Percentiles rank a stretch among this genome's conserved stretches.
Conservation (phyloP, 2,113 vertebrate species). For the Balaenoptera acutorostrata region DNA sequence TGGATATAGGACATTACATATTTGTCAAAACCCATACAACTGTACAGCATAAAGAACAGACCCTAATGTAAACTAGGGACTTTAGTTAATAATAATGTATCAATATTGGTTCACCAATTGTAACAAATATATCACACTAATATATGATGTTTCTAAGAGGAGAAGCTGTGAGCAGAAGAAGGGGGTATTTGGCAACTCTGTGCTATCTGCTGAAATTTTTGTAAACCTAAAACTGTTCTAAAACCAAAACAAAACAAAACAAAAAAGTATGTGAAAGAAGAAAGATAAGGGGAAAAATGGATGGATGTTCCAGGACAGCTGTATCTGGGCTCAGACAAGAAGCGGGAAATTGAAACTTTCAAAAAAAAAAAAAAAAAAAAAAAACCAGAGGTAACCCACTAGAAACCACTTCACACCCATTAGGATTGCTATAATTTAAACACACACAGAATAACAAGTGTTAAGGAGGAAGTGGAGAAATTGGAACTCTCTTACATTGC, state of each 20-base stretch:
- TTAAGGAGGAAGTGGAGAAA: not conserved
- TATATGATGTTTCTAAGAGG: not conserved
- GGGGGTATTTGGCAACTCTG: not conserved
- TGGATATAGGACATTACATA: not conserved
- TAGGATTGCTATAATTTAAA: not conserved
- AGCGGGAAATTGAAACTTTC: not conserved
- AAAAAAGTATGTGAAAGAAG: not conserved
- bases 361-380: not conserved
- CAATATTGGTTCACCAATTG: not conserved
- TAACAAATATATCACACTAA: not conserved
- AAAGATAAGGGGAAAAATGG: not conserved
- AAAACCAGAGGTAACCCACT: not conserved
- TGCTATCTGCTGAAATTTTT: not conserved
- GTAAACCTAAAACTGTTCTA: not conserved
- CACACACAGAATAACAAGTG: not conserved
- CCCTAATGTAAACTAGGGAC: not conserved
- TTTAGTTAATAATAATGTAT: not conserved
- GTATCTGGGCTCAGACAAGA: not conserved
- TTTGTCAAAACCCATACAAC: not conserved
- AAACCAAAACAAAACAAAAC: not conserved
- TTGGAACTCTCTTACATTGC: not conserved
- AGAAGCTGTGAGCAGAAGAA: not conserved
- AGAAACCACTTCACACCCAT: not conserved
- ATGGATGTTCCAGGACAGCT: not conserved
- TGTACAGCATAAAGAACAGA: not conserved